These are phyloP conservation scores for Belgica antarctica DNA, from an alignment of 2,888 invertebrate species.

Conservation along the genomic window DNA sequence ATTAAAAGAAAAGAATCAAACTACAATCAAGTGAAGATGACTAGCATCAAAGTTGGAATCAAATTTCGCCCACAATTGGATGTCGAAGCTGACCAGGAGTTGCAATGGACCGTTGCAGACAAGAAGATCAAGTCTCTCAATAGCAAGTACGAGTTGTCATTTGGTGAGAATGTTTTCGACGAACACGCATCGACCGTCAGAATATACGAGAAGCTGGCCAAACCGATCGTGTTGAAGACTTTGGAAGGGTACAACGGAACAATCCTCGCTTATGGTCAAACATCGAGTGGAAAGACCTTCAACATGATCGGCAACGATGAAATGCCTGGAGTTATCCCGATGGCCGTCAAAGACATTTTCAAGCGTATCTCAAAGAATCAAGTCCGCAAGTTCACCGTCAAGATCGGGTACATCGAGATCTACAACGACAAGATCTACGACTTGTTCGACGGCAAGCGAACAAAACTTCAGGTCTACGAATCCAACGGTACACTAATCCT, in stretches of 20 bases:
- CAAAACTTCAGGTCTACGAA: conserved; percentile 63
- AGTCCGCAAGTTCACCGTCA: conserved; percentile 72
- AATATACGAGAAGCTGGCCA: conserved; percentile 60
- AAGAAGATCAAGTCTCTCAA: not conserved
- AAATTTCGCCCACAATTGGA: conserved; percentile 18
- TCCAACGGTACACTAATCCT: conserved; percentile 60
- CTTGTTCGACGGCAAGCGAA: conserved; percentile 63
- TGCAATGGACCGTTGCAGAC: conserved; percentile 18
- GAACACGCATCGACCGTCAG: not conserved
- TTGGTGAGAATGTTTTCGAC: conserved; percentile 21
- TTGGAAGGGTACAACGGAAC: conserved; percentile 80
- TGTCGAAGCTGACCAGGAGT: not conserved
- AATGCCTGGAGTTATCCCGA: conserved; percentile 72
- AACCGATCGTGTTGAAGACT: conserved; percentile 69
- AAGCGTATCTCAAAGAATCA: conserved; percentile 61
- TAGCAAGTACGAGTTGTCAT: not conserved
- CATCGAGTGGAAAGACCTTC: conserved; percentile 77
- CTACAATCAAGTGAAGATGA: not conserved
- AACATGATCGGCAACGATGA: conserved; percentile 73
- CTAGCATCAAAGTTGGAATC: conserved; percentile 30
- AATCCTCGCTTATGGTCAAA: conserved; percentile 89
- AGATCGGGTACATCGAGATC: conserved; percentile 83
- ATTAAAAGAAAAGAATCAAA: not conserved
- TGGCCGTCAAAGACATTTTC: conserved; percentile 71
- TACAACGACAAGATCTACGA: conserved; percentile 84